A percentile compares a stretch with the other conserved stretches of the same genome.
Conservation (phyloP, 2,888 invertebrate species). For the Tuta absoluta region DNA sequence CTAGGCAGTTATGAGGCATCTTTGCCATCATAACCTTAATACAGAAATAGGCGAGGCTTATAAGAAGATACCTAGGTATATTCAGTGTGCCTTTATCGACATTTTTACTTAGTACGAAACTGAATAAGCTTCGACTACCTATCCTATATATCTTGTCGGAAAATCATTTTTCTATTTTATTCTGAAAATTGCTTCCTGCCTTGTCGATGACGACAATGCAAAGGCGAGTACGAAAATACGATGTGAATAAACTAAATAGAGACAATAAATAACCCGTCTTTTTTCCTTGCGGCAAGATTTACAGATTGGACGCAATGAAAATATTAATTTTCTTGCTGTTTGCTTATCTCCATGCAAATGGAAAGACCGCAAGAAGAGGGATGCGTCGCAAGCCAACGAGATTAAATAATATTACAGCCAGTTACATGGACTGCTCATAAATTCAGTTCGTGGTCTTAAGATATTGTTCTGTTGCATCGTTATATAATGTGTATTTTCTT, state of each 20-base stretch:
- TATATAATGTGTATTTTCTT: background rate
- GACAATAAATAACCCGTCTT: slow-evolving; percentile 8
- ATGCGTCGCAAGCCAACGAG: slow-evolving; percentile 15
- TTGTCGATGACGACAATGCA: background rate
- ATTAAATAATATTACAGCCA: slow-evolving; percentile 18
- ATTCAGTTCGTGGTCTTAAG: slow-evolving; percentile 8
- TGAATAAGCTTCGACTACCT: slow-evolving; percentile 24
- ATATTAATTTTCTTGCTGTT: slow-evolving; percentile 17
- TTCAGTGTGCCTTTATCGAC: background rate
- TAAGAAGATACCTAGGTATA: background rate
- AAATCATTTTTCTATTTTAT: slow-evolving; percentile 22
- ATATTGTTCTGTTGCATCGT: slow-evolving; percentile 10
- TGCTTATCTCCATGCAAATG: slow-evolving; percentile 15
- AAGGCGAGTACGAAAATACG: slow-evolving; percentile 6
- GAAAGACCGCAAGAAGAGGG: slow-evolving; percentile 18
- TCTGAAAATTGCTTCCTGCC: slow-evolving; percentile 25
- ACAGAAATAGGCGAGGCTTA: background rate
- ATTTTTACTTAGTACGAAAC: slow-evolving; percentile 17
- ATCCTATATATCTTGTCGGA: slow-evolving; percentile 18
- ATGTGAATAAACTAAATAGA: slow-evolving; percentile 7
- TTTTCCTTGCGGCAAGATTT: slow-evolving; percentile 15
- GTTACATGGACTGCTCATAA: slow-evolving; percentile 14
- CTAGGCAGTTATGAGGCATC: no score
- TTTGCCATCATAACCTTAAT: no score
- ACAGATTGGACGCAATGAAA: slow-evolving; percentile 18